These are phyloP conservation scores for Procambarus virginalis DNA, from an alignment of 1,140 invertebrate genomes.

Conservation along the genomic window DNA sequence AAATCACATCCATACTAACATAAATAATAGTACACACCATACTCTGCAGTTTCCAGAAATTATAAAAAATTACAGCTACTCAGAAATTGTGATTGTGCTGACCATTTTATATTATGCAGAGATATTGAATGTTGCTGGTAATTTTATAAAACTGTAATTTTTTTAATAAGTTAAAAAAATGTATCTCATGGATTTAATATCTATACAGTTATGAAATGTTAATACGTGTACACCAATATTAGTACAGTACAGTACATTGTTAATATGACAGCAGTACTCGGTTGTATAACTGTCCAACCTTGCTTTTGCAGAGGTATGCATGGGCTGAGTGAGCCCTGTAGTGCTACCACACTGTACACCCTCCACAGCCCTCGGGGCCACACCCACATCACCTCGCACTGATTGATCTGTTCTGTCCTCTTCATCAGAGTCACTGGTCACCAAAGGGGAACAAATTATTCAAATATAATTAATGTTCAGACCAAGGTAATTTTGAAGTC, in stretches of 20 bases:
- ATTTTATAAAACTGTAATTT: too few species aligned
- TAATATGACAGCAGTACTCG: neutral
- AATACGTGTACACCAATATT: neutral
- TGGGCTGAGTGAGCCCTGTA: neutral
- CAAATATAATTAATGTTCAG: neutral
- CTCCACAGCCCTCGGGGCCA: neutral
- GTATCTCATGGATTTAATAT: neutral
- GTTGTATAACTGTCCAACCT: neutral
- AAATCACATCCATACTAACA: too few species aligned
- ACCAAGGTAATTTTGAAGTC: neutral
- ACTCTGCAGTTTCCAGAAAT: too few species aligned
- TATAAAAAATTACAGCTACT: too few species aligned
- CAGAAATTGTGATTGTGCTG: too few species aligned
- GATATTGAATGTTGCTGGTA: too few species aligned
- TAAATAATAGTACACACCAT: too few species aligned
- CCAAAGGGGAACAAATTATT: neutral
- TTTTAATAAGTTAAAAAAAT: neutral
- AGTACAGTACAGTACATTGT: neutral
- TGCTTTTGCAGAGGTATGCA: neutral
- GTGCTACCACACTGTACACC: neutral
- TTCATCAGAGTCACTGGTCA: slow-evolving; percentile 36
- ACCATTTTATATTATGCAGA: too few species aligned
- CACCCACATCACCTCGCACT: neutral
- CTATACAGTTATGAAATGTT: neutral
- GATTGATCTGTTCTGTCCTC: neutral